Conservation (phyloP, 2,113 vertebrate genomes). For the Syrmaticus mikado region DNA sequence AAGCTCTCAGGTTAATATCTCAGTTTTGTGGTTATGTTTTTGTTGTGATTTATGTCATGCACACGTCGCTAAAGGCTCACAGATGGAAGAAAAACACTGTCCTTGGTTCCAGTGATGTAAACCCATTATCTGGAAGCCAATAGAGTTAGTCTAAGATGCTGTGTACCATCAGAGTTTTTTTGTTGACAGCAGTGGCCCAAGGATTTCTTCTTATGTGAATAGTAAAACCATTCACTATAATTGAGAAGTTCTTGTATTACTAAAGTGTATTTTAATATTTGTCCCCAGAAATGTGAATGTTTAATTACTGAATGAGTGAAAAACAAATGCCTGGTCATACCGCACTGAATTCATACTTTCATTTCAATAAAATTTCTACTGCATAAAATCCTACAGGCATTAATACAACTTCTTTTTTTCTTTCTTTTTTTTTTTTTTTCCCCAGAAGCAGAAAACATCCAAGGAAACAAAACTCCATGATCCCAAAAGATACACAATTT, state of each 20-base stretch:
- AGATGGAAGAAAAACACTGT: background rate
- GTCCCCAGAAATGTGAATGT: background rate
- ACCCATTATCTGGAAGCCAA: background rate
- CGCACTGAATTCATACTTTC: background rate
- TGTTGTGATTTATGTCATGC: background rate
- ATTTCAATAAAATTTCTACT: background rate
- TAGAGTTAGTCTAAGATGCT: background rate
- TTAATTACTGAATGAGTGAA: background rate
- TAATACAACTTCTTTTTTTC: background rate
- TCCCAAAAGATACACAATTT: background rate
- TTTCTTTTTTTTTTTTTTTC: background rate
- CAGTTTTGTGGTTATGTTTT: background rate
- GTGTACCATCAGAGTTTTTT: background rate
- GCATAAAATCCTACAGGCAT: background rate
- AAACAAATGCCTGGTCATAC: background rate
- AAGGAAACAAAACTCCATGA: background rate
- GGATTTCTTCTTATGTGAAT: background rate
- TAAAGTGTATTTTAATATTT: background rate
- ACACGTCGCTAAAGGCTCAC: background rate
- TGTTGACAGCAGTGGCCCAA: background rate
- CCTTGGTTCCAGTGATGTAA: background rate
- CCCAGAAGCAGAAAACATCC: background rate
- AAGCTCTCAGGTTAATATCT: background rate
- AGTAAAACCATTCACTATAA: background rate
- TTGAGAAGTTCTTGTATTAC: background rate